Conservation (phyloP, 2,113 vertebrate species). For the Carassius auratus region DNA sequence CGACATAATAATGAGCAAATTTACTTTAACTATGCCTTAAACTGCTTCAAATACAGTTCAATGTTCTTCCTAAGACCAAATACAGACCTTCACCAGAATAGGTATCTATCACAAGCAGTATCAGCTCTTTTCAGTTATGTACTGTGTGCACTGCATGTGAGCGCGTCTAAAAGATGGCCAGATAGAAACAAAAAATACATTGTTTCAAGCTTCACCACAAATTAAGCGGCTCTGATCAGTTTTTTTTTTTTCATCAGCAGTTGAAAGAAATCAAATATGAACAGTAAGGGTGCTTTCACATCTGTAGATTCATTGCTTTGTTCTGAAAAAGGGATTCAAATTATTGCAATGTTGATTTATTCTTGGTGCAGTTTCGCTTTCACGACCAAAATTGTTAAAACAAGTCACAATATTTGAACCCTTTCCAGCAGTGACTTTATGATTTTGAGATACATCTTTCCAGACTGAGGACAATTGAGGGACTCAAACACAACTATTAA, state of each 20-base stretch:
- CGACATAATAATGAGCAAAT: not conserved
- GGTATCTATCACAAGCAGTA: not conserved
- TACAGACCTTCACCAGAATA: not conserved
- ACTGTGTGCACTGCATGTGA: not conserved
- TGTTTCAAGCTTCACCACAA: not conserved
- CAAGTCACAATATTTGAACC: no score
- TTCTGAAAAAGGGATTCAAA: no score
- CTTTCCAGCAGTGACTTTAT: no score
- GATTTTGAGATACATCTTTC: no score
- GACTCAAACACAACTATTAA: no score
- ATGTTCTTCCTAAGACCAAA: not conserved
- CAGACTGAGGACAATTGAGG: no score
- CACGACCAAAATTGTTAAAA: no score
- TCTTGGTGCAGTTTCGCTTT: no score
- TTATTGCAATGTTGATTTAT: no score
- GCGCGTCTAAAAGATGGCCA: not conserved
- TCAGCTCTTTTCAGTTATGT: conserved; percentile 18
- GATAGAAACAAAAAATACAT: not conserved
- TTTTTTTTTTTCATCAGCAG: not conserved
- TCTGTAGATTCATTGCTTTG: no score
- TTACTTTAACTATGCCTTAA: not conserved
- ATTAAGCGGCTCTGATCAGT: not conserved
- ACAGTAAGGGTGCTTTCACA: no score
- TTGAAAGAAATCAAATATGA: not conserved
- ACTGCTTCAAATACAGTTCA: conserved; percentile 1